Evolutionary conservation across 2,797 vertebrate species (phyloP), one percentile per base, ranked within the genome.

Genomic region (Chrosomus eos): DNA sequence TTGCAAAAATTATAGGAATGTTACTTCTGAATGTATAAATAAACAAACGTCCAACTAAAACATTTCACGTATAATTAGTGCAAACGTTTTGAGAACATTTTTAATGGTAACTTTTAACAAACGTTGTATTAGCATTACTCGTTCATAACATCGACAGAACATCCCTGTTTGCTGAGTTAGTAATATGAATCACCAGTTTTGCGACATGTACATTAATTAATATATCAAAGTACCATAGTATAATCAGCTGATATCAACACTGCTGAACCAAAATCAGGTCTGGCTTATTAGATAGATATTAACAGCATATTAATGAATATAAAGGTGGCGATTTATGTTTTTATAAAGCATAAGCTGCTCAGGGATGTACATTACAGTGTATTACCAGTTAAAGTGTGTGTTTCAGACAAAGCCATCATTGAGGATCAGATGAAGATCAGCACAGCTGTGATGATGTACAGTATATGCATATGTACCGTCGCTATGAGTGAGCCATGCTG

Each of bases 401-500:
- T 51, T 19, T 51, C 0, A 51, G 48, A 5, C 48, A 51, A 48
- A 51, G 13, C 21, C 33, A 67, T 38, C 48, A 3, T 2, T 53
- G 5, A 55, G 28, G 67, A 81, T 43, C 76, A 55, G 55, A 45
- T 45, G 43, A 45, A 14, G 16, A 1, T 51, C 11, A 45, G 43
- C 33, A 43, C 38, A 82, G 28, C 81, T 62, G 80, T n/a, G 28
- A 43, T 67, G 72, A 53, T 74, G 48, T 18, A 68, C 51, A 19
- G 51, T 53, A 14, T 23, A 26, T 76, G 48, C 21, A 45, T 81
- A 51, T 33, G 23, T n/a, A 51, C 51, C 71, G 40, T 31, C 66
- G 73, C 55, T 72, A 18, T 31, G 13, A 88, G 92, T 94, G 92
- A 94, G 33, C 93, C 93, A 94, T 95, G 93, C 94, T 95, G 95